Evolutionary conservation across 2,888 invertebrate species (phyloP), one percentile per base, ranked within the genome.

Genomic region (Mycalesis mineus): DNA sequence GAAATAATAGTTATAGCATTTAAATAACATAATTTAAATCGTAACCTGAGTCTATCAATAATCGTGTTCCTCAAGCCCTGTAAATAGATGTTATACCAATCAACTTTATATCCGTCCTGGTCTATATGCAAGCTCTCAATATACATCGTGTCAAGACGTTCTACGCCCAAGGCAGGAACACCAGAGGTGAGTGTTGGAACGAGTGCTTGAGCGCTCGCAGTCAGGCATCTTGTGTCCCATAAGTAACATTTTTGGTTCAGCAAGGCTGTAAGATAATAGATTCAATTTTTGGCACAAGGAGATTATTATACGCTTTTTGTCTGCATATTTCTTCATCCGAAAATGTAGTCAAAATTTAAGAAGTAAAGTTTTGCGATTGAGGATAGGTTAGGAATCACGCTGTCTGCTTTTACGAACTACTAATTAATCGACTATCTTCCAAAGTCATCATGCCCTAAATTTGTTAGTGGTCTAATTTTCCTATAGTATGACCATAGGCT

Each of bases 31-130:
- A 33, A 5, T 33, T 33, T 4, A 51, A 13, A 5, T 22, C 22
- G 8, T 13, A 9, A 49, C 51, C 51, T 51, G 29, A 51, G 15
- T 4, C 13, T 41, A 29, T 51, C 29, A 17, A 51, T 41, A 15
- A 51, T 9, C 6, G 51, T 31, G n/a, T 51, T 51, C 17, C 14
- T 40, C n/a, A 51, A 14, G 14, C 51, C 51, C 29, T 41, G 40
- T 3, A 41, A 15, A 17, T 40, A 41, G 3, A 68, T 65, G 37
- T 84, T 72, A 5, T 53, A 73, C 13, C 86, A 53, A 2, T 65
- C 63, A 36, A 84, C 57, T 41, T 80, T 80, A 9, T 87, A 64
- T 0, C 85, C 86, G 14, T 82, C 75, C 1, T 85, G 55, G 31
- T 85, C 75, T 1, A 85, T 67, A 14, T 77, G 73, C 28, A 82